Evolutionary conservation across 2,113 vertebrate species (phyloP).

Genomic region (Gymnogyps californianus): DNA sequence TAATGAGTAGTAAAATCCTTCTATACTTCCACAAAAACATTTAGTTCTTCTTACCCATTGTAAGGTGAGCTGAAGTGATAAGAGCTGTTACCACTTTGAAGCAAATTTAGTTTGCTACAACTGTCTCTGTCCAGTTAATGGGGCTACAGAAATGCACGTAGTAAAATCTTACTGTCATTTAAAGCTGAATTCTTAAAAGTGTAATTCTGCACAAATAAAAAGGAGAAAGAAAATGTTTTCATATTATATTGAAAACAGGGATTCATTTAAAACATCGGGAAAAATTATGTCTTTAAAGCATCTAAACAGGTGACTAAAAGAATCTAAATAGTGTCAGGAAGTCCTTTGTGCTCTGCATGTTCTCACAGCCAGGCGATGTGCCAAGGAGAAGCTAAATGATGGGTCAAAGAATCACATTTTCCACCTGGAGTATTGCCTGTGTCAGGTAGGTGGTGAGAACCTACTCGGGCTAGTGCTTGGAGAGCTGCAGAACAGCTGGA

Average conservation of each 20-base stretch:
- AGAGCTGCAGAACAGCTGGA: background rate
- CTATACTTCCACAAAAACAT: background rate
- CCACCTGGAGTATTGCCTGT: background rate
- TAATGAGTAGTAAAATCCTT: background rate
- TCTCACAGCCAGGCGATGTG: background rate
- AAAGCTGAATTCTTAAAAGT: background rate
- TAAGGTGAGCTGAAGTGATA: background rate
- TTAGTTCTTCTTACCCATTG: background rate
- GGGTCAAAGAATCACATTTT: background rate
- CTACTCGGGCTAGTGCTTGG: background rate
- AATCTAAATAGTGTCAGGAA: background rate
- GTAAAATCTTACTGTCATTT: background rate
- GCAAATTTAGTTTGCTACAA: background rate
- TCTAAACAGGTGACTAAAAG: background rate
- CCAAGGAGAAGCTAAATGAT: background rate
- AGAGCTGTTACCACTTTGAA: background rate
- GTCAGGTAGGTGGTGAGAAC: background rate
- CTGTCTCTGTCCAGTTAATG: background rate
- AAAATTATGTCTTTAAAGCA: background rate
- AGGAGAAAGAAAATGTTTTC: background rate
- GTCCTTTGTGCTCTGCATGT: background rate
- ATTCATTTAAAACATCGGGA: background rate
- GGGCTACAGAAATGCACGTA: background rate
- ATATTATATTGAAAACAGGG: background rate
- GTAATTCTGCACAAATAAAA: background rate